A percentile compares a stretch with the other conserved stretches of the same genome.
Conservation (phyloP, 2,797 vertebrate genomes). For the Neoniphon sammara region DNA sequence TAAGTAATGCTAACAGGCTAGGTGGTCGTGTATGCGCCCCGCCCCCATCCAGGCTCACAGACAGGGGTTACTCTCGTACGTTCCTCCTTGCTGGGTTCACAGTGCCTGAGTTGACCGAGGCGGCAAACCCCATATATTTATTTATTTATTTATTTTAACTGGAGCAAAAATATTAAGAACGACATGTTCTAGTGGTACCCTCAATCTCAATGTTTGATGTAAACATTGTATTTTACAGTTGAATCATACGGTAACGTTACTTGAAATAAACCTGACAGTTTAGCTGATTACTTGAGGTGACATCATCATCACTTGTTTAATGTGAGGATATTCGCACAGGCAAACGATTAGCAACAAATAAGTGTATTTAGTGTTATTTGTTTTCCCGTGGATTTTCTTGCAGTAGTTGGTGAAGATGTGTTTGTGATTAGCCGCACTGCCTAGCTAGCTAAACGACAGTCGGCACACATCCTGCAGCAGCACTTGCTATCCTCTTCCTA, state of each 20-base stretch:
- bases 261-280: background rate
- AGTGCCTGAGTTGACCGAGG: slow-evolving; percentile 34
- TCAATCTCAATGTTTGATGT: background rate
- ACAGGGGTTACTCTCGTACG: slow-evolving; percentile 82
- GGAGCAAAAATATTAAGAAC: background rate
- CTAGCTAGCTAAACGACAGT: background rate
- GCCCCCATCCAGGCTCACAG: slow-evolving; percentile 68
- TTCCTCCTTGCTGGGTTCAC: slow-evolving; percentile 69
- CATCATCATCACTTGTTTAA: background rate
- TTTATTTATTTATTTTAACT: background rate
- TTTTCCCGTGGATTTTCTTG: background rate
- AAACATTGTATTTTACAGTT: background rate
- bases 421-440: background rate
- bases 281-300: too few species aligned
- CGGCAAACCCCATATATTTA: background rate
- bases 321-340: background rate
- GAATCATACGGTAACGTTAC: too few species aligned
- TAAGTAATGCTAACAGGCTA: slow-evolving; percentile 47
- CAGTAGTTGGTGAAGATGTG: background rate
- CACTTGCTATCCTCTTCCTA: background rate
- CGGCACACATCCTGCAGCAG: background rate
- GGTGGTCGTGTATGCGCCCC: slow-evolving; percentile 58
- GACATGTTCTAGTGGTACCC: fast-evolving
- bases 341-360: background rate
- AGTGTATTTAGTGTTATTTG: background rate